Percentiles rank a stretch among this genome's conserved stretches.
Conservation (phyloP, 1,140 invertebrate species). For the Rhizoglyphus robini region DNA sequence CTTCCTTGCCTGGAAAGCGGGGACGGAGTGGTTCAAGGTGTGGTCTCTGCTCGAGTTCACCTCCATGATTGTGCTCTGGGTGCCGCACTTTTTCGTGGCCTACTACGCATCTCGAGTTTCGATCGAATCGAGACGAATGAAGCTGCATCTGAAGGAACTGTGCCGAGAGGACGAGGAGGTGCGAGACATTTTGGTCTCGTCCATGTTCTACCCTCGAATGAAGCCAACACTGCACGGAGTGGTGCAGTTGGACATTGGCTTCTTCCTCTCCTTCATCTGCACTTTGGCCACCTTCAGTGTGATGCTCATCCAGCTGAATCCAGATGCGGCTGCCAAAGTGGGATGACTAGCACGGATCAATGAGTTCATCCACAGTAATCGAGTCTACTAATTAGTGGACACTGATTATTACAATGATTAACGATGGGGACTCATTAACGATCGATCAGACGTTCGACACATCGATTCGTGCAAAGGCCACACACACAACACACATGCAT, state of each 20-base stretch:
- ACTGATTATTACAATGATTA: no score
- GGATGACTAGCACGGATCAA: no score
- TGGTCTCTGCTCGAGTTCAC: slow-evolving; percentile 16
- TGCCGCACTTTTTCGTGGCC: slow-evolving; percentile 14
- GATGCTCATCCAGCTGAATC: slow-evolving; percentile 17
- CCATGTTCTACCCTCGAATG: slow-evolving; percentile 8
- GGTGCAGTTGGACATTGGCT: slow-evolving; percentile 6
- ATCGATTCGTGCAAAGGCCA: no score
- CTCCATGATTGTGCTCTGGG: slow-evolving; percentile 16
- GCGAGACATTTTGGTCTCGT: background rate
- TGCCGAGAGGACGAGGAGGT: background rate
- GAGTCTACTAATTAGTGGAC: no score
- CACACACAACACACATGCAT: no score
- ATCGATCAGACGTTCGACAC: no score
- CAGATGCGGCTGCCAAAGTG: slow-evolving; percentile 3
- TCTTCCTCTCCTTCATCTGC: slow-evolving; percentile 8
- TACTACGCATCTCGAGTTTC: slow-evolving; percentile 13
- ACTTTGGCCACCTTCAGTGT: slow-evolving; percentile 16
- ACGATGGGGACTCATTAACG: no score
- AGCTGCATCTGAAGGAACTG: slow-evolving; percentile 14
- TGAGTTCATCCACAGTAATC: no score
- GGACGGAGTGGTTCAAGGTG: slow-evolving; percentile 11
- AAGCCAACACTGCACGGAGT: slow-evolving; percentile 15
- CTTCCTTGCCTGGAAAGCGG: slow-evolving; percentile 15
- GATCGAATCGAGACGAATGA: slow-evolving; percentile 4